Base-by-base conservation (phyloP, 2,888 invertebrate species). In the Volucella inflata region DNA sequence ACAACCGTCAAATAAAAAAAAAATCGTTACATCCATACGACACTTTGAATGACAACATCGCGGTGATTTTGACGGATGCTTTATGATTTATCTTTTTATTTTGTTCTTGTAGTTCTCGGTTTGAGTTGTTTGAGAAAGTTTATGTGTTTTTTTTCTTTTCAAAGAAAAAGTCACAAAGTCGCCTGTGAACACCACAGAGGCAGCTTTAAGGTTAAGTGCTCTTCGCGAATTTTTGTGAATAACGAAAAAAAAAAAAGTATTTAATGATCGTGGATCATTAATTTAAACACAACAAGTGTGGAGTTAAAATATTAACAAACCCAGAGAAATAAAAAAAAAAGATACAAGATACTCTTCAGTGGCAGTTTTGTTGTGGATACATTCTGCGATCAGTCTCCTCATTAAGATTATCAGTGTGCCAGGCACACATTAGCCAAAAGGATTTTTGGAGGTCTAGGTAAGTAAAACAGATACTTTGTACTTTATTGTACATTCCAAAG, bases 391-490 rank as follows among this genome's bases (percentile, higher is more conserved):
- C 65, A 80, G 48, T 62, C 53, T 50, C 14, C 36, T 14, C 64
- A 48, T n/a, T 70, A 51, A 36, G 38, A 38, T 17, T 42, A 44
- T 30, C 36, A 11, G 75, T 84, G 75, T 75, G 75, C 84, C 21
- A 53, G 48, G 68, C 68, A 64, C 80, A 80, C 65, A 53, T 57
- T 36, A 57, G 60, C 48, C 51, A 38, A 1, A 70, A 84, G 80
- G 80, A 80, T 84, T 84, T 84, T 84, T 55, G 70, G 80, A 65
- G 59, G 40, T 57, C 48, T 80, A 75, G 81, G 85, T 85, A 72
- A 85, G 85, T 85, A 21, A 36, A 30, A 9, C 1, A 62, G n/a
- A 38, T 21, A 12, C 21, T 51, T 65, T 42, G 67, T 53, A 67
- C 67, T 67, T 30, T 30, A 30, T 30, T 0, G 30, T 30, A 6